Conservation (phyloP, 2,888 invertebrate species). For the Acronicta aceris region DNA sequence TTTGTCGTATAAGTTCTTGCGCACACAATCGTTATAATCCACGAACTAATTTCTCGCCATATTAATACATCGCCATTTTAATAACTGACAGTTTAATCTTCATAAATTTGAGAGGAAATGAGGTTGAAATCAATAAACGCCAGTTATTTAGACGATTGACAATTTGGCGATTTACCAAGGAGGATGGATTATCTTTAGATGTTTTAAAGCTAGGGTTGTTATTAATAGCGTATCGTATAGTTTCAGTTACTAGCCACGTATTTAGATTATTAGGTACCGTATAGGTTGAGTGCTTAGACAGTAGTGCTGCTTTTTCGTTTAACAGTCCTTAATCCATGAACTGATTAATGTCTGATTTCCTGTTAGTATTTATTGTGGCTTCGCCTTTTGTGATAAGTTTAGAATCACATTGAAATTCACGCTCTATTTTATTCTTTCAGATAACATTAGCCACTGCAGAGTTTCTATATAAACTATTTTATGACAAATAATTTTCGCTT, state of each 20-base stretch:
- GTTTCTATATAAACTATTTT: too few species aligned
- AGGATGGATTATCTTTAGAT: constrained; percentile 23
- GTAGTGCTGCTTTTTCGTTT: too few species aligned
- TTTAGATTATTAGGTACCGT: too few species aligned
- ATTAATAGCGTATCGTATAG: background rate
- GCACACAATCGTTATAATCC: constrained; percentile 13
- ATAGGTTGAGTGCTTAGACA: too few species aligned
- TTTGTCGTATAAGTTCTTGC: constrained; percentile 1
- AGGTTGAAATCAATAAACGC: constrained; percentile 38
- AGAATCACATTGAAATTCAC: too few species aligned
- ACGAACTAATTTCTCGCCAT: constrained; percentile 1
- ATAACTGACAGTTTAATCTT: constrained; percentile 33
- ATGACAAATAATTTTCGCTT: too few species aligned
- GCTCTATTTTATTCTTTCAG: too few species aligned
- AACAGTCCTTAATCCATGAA: too few species aligned
- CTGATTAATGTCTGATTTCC: too few species aligned
- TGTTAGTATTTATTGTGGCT: too few species aligned
- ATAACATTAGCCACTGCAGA: too few species aligned
- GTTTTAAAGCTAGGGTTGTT: constrained; percentile 4
- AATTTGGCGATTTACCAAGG: constrained; percentile 40
- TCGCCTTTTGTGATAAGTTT: too few species aligned
- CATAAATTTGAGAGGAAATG: constrained; percentile 33
- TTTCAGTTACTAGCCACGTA: background rate
- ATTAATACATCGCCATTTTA: constrained; percentile 29
- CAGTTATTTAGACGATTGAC: constrained; percentile 35